A percentile compares a stretch with the other conserved stretches of the same genome.
Conservation (phyloP, 2,888 invertebrate species). For the Lapara coniferarum region DNA sequence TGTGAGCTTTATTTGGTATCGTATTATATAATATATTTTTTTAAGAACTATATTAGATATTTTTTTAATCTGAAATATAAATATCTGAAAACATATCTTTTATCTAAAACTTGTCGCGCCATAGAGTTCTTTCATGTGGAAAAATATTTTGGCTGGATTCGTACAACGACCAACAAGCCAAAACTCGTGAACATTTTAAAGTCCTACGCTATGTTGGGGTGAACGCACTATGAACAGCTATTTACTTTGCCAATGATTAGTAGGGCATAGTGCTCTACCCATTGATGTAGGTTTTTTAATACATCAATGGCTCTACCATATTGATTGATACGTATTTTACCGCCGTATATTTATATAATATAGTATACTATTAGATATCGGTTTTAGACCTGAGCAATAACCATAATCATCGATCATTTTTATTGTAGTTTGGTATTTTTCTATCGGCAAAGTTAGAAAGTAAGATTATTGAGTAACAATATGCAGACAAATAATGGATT, state of each 20-base stretch:
- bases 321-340: slow-evolving; percentile 63
- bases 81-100: slow-evolving; percentile 49
- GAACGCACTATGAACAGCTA: slow-evolving; percentile 53
- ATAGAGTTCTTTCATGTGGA: slow-evolving; percentile 59
- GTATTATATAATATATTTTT: too few species aligned
- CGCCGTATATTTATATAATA: slow-evolving; percentile 35
- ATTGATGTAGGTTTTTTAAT: too few species aligned
- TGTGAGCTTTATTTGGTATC: too few species aligned
- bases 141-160: slow-evolving; percentile 62
- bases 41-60: too few species aligned
- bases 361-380: slow-evolving; percentile 36
- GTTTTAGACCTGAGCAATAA: slow-evolving; percentile 44
- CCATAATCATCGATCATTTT: slow-evolving; percentile 62
- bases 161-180: slow-evolving; percentile 53
- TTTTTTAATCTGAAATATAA: slow-evolving; percentile 44
- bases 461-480: background rate
- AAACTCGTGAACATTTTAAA: slow-evolving; percentile 56
- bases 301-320: too few species aligned
- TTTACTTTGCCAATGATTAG: slow-evolving; percentile 50
- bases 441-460: background rate
- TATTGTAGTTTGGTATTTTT: slow-evolving; percentile 42
- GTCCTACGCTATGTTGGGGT: slow-evolving; percentile 41
- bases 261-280: slow-evolving; percentile 41
- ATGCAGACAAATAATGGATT: background rate
- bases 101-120: slow-evolving; percentile 66